These are phyloP conservation scores for Cherax destructor DNA, from an alignment of 1,140 invertebrate species.

Conservation along the genomic window DNA sequence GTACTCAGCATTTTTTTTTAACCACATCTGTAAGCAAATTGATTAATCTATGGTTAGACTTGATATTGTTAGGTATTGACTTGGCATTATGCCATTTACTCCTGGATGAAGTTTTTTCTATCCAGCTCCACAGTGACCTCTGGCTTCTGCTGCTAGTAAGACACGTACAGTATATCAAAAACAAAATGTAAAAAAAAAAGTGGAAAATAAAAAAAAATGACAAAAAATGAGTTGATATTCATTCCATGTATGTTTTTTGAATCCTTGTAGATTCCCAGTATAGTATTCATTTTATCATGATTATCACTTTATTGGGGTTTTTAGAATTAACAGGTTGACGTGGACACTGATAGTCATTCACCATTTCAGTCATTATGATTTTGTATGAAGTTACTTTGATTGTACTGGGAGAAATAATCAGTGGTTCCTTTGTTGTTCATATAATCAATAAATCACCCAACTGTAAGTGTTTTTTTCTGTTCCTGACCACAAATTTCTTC, in stretches of 20 bases:
- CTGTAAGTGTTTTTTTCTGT: background rate
- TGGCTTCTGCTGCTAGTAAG: constrained; percentile 40
- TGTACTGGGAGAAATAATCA: constrained; percentile 41
- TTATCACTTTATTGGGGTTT: constrained; percentile 10
- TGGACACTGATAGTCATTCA: constrained; percentile 27
- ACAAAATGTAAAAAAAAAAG: constrained; percentile 46
- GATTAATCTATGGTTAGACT: background rate
- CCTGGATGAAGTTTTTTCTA: constrained; percentile 32
- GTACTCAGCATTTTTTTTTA: background rate
- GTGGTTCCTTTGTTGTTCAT: constrained; percentile 45
- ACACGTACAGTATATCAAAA: constrained; percentile 28
- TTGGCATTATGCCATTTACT: constrained; percentile 4
- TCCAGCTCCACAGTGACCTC: constrained; percentile 27
- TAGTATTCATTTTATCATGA: constrained; percentile 8
- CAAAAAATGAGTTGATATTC: constrained; percentile 33
- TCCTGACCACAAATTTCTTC: background rate
- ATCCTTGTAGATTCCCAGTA: constrained; percentile 35
- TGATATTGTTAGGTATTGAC: background rate
- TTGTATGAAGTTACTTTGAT: constrained; percentile 38
- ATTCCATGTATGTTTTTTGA: constrained; percentile 50
- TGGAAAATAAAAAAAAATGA: constrained; percentile 33
- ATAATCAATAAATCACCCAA: constrained; percentile 57
- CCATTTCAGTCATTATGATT: constrained; percentile 26
- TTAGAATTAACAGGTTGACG: constrained; percentile 4
- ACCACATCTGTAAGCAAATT: background rate